Evolutionary conservation across 2,888 invertebrate species (phyloP).

Genomic region (Torymus auratus): DNA sequence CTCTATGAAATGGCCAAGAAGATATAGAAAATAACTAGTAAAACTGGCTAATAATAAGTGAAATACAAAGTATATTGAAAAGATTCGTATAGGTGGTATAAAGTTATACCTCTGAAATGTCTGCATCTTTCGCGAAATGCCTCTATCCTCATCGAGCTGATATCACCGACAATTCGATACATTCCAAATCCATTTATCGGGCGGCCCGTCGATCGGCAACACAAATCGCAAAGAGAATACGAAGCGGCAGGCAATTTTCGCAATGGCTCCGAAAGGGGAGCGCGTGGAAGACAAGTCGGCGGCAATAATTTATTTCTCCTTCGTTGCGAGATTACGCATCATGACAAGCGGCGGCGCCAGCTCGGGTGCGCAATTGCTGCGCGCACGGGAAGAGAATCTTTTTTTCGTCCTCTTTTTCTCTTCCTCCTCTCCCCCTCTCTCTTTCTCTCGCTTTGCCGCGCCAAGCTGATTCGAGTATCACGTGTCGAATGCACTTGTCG

Average conservation of each 20-base stretch:
- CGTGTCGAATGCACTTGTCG: slow-evolving; percentile 66
- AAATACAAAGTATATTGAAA: too few relatives aligned
- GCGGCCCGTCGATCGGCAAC: not conserved
- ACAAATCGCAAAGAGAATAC: slow-evolving; percentile 18
- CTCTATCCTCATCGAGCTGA: too few relatives aligned
- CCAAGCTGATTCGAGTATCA: slow-evolving; percentile 69
- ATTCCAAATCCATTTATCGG: slow-evolving; percentile 28
- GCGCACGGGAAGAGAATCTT: slow-evolving; percentile 11
- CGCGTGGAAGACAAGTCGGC: slow-evolving; percentile 31
- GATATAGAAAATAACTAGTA: too few relatives aligned
- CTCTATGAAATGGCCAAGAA: too few relatives aligned
- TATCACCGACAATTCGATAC: not conserved
- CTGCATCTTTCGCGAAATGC: too few relatives aligned
- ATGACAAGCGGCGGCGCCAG: slow-evolving; percentile 45
- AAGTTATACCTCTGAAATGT: too few relatives aligned
- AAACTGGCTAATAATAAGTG: too few relatives aligned
- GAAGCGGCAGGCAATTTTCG: slow-evolving; percentile 44
- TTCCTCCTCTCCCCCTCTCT: slow-evolving; percentile 11
- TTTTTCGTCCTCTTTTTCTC: slow-evolving; percentile 13
- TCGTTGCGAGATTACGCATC: slow-evolving; percentile 51
- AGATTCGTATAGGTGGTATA: too few relatives aligned
- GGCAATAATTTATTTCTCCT: slow-evolving; percentile 48
- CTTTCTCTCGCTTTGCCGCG: slow-evolving; percentile 53
- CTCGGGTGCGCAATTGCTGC: slow-evolving; percentile 32
- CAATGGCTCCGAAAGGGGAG: slow-evolving; percentile 5